Conservation (phyloP, 2,888 invertebrate species). For the Drosophila niveifrons region DNA sequence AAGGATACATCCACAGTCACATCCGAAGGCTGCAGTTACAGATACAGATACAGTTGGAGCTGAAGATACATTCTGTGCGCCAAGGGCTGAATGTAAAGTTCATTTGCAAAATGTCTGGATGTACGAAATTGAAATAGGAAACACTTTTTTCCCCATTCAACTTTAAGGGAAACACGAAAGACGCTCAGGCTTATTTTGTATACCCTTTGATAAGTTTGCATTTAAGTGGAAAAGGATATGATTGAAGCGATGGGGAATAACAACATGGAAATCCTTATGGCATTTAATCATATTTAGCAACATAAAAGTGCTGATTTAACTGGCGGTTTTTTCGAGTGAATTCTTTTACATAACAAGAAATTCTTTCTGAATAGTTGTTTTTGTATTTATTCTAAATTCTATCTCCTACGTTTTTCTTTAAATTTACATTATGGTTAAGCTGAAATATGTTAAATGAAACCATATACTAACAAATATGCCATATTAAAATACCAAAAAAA, state of each 20-base stretch:
- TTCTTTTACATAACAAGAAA: neutral
- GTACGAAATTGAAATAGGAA: constrained; percentile 76
- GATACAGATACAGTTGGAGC: constrained; percentile 37
- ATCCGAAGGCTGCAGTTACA: constrained; percentile 43
- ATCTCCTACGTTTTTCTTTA: too few species aligned
- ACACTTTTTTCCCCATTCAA: constrained; percentile 44
- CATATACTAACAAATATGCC: too few species aligned
- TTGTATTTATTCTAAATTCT: neutral
- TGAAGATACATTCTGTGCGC: constrained; percentile 36
- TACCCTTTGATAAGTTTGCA: constrained; percentile 5
- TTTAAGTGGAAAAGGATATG: constrained; percentile 33
- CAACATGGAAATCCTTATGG: constrained; percentile 6
- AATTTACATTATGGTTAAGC: too few species aligned
- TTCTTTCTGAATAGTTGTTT: neutral
- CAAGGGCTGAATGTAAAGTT: constrained; percentile 55
- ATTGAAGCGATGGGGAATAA: neutral
- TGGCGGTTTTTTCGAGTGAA: neutral
- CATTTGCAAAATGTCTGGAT: constrained; percentile 74
- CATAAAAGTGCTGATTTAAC: neutral
- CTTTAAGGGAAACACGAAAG: constrained; percentile 39
- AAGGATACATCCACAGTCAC: constrained; percentile 62
- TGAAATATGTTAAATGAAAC: too few species aligned
- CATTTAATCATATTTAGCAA: constrained; percentile 5
- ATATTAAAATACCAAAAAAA: too few species aligned
- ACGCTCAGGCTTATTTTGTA: constrained; percentile 11